These are phyloP conservation scores for Chromobotia macracanthus DNA, from an alignment of 2,797 vertebrate genomes.

Conservation along the genomic window DNA sequence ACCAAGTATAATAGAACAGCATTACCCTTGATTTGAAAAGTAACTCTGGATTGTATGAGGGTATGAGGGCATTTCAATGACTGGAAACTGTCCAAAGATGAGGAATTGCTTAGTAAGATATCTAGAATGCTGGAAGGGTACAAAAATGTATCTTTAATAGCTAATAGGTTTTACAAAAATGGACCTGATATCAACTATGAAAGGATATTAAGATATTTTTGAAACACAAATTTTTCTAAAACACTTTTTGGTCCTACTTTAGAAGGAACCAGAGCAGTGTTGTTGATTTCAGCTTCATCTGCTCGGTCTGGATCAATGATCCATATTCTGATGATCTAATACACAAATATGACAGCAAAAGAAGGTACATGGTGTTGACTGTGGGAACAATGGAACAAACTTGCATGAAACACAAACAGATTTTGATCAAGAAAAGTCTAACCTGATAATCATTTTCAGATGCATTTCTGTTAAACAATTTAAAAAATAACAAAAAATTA, in stretches of 20 bases:
- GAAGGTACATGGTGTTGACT: neutral
- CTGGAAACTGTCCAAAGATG: slow-evolving; percentile 35
- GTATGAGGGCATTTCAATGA: neutral
- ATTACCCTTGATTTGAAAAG: slow-evolving; percentile 25
- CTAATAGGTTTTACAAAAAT: too few species aligned
- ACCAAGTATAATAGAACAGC: neutral
- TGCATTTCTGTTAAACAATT: slow-evolving; percentile 1
- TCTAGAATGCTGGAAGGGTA: slow-evolving; percentile 8
- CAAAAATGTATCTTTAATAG: neutral
- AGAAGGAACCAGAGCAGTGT: slow-evolving; percentile 25
- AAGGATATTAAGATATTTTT: neutral
- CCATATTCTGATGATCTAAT: slow-evolving; percentile 33
- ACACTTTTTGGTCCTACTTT: neutral
- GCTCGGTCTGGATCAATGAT: slow-evolving; percentile 33
- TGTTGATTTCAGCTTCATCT: slow-evolving; percentile 18
- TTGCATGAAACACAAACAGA: neutral
- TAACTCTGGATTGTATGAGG: slow-evolving; percentile 1
- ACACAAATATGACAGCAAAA: neutral
- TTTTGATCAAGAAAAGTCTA: neutral
- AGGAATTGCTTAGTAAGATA: slow-evolving; percentile 31
- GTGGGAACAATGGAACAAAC: neutral
- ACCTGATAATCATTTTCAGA: slow-evolving; percentile 3
- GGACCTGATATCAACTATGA: neutral
- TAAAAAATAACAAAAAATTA: neutral
- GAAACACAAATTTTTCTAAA: slow-evolving; percentile 2